Conservation (phyloP, 2,797 vertebrate genomes). For the Ciconia nigra region DNA sequence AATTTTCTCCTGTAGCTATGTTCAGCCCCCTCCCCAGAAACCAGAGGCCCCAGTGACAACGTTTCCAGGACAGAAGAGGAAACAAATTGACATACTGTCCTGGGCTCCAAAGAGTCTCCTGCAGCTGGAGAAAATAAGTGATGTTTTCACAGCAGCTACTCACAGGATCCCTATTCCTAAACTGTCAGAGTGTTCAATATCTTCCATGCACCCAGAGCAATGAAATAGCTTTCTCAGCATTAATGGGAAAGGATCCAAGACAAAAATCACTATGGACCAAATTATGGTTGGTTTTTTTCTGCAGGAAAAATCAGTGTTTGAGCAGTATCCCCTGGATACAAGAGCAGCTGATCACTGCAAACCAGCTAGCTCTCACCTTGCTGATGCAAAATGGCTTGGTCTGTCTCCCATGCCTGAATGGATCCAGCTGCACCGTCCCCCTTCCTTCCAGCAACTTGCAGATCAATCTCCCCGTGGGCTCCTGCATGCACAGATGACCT, state of each 20-base stretch:
- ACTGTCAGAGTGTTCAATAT: neutral
- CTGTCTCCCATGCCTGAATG: neutral
- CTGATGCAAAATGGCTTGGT: neutral
- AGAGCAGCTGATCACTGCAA: neutral
- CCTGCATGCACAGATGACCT: neutral
- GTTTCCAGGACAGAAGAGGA: neutral
- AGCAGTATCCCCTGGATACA: neutral
- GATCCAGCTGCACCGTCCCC: neutral
- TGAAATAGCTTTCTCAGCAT: conserved; percentile 5
- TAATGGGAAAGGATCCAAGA: conserved; percentile 14
- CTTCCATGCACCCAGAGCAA: neutral
- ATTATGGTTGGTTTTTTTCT: neutral
- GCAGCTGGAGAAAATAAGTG: neutral
- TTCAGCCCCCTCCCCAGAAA: neutral
- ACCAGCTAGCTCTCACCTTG: neutral
- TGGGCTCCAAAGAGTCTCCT: neutral
- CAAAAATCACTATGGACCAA: neutral
- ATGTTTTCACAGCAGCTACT: conserved; percentile 2
- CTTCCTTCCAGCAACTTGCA: neutral
- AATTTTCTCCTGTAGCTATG: neutral
- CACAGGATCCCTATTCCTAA: neutral
- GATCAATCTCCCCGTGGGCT: neutral
- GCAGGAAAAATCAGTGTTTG: neutral
- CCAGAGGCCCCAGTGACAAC: neutral
- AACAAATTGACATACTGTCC: neutral